A percentile compares a stretch with the other conserved stretches of the same genome.
Conservation (phyloP, 2,113 vertebrate genomes). For the Oxyruncus cristatus region DNA sequence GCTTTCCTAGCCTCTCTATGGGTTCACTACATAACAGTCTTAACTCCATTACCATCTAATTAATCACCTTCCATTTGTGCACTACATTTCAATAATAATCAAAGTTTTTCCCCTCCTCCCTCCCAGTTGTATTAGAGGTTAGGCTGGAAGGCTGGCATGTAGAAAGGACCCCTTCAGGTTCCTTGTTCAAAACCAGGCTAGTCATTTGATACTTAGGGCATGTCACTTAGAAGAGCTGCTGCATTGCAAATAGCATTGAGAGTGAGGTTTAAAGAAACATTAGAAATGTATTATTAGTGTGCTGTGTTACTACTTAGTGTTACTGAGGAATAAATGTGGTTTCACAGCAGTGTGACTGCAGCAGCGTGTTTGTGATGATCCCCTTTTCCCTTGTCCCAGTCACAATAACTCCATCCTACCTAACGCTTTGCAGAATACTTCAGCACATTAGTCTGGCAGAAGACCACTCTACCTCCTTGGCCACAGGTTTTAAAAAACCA, state of each 20-base stretch:
- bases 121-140: not conserved
- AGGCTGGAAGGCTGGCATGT: not conserved
- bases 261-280: not conserved
- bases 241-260: not conserved
- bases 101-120: not conserved
- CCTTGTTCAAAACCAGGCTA: not conserved
- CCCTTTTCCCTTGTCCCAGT: not conserved
- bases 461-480: not conserved
- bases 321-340: not conserved
- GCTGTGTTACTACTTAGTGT: not conserved
- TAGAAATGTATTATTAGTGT: slow-evolving; percentile 1
- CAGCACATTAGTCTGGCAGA: not conserved
- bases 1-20: not conserved
- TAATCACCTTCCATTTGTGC: not conserved
- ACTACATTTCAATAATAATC: not conserved
- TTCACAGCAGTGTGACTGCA: not conserved
- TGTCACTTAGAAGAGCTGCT: not conserved
- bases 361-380: not conserved
- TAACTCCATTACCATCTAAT: not conserved
- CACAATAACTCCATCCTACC: not conserved
- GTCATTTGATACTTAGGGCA: not conserved
- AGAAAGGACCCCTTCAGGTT: not conserved
- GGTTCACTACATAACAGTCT: not conserved
- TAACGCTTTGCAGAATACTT: not conserved
- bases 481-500: not conserved